A percentile compares a stretch with the other conserved stretches of the same genome.
phyloP scores from a whole-genome alignment of 2,888 invertebrate genomes.

The Sepioteuthis lessoniana region DNA sequence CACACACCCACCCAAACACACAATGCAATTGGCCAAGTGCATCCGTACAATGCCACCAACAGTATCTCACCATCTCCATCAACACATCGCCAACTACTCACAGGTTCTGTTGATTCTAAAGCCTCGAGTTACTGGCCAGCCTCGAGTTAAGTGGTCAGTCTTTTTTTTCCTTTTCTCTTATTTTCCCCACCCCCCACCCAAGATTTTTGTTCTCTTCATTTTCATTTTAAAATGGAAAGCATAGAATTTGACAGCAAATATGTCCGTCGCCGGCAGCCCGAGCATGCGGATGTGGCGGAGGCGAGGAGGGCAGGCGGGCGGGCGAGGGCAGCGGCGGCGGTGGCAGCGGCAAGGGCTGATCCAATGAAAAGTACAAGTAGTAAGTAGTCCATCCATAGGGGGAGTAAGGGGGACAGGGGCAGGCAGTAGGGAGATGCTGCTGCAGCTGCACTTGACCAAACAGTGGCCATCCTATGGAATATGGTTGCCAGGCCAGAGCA shows the following conservation, averaged over 20 bases:
- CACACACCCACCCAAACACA: background rate
- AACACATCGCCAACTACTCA: background rate
- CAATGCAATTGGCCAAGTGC: background rate
- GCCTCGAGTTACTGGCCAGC: slow-evolving; percentile 15
- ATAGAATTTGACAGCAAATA: slow-evolving; percentile 6
- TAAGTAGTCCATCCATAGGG: background rate
- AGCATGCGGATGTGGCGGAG: background rate
- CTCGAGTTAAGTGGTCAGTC: background rate
- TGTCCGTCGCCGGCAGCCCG: slow-evolving; percentile 2
- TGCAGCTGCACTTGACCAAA: background rate
- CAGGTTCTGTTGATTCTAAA: background rate
- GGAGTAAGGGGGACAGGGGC: background rate
- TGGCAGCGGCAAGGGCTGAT: background rate
- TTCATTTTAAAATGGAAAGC: background rate
- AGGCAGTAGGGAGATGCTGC: background rate
- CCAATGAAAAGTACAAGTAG: slow-evolving; percentile 8
- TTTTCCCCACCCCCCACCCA: background rate
- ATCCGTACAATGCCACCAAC: background rate
- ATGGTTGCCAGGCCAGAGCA: background rate
- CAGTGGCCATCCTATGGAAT: slow-evolving; percentile 2
- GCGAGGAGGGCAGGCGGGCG: background rate
- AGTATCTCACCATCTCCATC: background rate
- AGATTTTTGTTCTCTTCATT: background rate
- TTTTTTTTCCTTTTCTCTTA: background rate
- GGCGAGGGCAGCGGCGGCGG: background rate